phyloP scores from a whole-genome alignment of 2,888 invertebrate genomes.

The Spisula subtruncata region DNA sequence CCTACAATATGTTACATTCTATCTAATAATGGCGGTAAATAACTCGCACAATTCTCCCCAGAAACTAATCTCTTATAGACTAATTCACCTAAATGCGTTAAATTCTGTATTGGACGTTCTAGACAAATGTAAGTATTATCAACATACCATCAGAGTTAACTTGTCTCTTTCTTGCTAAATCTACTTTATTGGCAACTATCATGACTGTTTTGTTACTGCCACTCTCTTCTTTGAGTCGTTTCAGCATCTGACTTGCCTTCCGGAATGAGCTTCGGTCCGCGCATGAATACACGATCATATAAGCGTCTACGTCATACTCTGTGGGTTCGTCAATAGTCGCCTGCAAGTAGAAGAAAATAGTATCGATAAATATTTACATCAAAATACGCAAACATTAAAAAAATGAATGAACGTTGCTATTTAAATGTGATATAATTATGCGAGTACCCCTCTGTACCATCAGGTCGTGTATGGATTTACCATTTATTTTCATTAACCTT shows the following conservation, averaged over 20 bases:
- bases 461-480: no score
- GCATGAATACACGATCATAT: constrained; percentile 96
- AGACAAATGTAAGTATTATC: not conserved
- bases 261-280: constrained; percentile 95
- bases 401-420: no score
- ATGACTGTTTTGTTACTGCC: constrained; percentile 95
- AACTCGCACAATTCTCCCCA: not conserved
- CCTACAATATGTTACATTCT: not conserved
- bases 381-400: no score
- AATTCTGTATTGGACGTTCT: not conserved
- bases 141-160: constrained; percentile 94
- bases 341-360: constrained; percentile 54
- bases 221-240: constrained; percentile 94
- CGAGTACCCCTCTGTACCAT: no score
- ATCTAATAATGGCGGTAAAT: not conserved
- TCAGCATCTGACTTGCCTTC: constrained; percentile 94
- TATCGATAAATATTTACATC: not conserved
- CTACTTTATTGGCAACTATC: constrained; percentile 97
- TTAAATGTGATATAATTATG: no score
- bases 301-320: constrained; percentile 91
- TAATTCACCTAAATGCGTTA: not conserved
- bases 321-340: constrained; percentile 90
- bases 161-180: constrained; percentile 94
- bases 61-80: not conserved
- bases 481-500: no score